These are phyloP conservation scores for Peucedramus taeniatus DNA, from an alignment of 2,113 vertebrate species.

Conservation along the genomic window DNA sequence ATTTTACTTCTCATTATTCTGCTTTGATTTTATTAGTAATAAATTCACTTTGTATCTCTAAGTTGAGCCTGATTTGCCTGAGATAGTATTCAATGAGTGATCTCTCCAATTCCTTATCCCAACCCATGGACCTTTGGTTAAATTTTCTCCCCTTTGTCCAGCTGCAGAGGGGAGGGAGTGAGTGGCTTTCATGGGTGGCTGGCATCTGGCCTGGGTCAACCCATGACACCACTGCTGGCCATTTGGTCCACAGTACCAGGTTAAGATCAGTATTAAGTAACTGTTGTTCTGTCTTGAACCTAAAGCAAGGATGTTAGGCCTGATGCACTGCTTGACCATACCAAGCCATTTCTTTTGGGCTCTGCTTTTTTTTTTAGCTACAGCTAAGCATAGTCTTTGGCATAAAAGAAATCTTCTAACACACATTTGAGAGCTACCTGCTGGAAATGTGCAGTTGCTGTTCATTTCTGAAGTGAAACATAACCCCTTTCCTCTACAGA, in stretches of 20 bases:
- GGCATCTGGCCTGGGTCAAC: background rate
- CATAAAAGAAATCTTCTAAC: background rate
- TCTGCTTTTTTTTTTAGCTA: background rate
- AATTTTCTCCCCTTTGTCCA: background rate
- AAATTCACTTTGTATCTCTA: background rate
- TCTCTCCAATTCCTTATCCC: background rate
- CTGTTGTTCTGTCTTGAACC: background rate
- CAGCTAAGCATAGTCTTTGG: background rate
- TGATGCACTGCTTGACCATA: background rate
- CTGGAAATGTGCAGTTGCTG: background rate
- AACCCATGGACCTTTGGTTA: too few relatives aligned
- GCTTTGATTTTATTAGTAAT: background rate
- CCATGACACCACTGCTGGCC: accelerated
- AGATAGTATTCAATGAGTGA: background rate
- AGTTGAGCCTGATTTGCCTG: background rate
- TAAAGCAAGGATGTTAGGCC: background rate
- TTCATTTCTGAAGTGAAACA: background rate
- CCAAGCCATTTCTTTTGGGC: background rate
- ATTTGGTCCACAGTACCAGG: background rate
- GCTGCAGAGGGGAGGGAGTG: background rate
- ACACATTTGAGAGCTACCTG: background rate
- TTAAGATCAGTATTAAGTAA: background rate
- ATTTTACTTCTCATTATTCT: background rate
- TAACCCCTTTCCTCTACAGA: background rate
- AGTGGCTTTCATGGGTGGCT: background rate